Base-by-base conservation (phyloP, 2,888 invertebrate species). In the Patella ulyssiponensis region DNA sequence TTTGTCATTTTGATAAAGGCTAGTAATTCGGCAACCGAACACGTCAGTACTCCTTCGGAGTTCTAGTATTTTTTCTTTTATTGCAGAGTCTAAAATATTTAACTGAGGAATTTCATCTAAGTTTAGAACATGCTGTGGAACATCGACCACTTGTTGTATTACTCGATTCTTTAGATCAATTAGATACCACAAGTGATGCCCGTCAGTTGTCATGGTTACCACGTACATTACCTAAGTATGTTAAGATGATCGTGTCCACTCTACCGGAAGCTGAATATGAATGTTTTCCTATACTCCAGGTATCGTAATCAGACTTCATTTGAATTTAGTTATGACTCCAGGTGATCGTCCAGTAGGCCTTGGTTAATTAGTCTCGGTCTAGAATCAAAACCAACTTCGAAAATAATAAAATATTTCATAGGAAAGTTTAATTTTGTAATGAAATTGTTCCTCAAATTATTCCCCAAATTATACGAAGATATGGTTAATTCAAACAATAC, bases 221-320 rank as follows among this genome's bases (percentile, higher is more conserved):
- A 20, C 75, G 75, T 51, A 80, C 77, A 56, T 81, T 89, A 3
- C 85, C 87, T 9, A 64, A 81, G 1, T 64, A 84, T 80, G 87
- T 88, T 1, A 86, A 86, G 75, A 77, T 89, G 9, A 81, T 89
- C 53, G 82, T 89, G n/a, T 89, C 89, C 15, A 89, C 88, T 0
- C 78, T 88, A 17, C 86, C 87, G 9, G 88, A 86, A 53, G 76
- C 77, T 14, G 76, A 85, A 53, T 87, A 86, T 76, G 85, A 86
- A 70, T 83, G 84, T 23, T 85, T 86, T 71, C 87, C 86, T 5
- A 79, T 79, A 71, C 80, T 88, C 17, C 78, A 86, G 85, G 88
- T 87, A 76, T 44, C 44, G 44, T 44, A 44, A 44, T 44, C 5
- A 44, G 3, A 44, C 44, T 7, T 44, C 44, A 44, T 44, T 44